Evolutionary conservation across 2,113 vertebrate genomes (phyloP).

Genomic region (Rynchops niger): DNA sequence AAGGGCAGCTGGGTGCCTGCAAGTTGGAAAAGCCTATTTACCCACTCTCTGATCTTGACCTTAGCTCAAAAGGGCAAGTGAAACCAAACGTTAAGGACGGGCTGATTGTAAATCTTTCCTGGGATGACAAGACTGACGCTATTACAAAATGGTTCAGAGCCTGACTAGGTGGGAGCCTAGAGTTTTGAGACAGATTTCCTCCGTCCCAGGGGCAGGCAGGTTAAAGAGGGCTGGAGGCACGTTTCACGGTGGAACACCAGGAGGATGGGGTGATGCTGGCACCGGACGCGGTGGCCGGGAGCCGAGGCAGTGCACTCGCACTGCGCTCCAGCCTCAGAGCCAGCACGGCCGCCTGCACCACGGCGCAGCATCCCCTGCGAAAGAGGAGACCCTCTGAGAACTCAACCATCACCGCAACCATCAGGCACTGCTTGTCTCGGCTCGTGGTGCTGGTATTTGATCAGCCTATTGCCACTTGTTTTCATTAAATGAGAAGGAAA

Average conservation of each 20-base stretch:
- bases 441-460: neutral
- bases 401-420: neutral
- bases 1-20: neutral
- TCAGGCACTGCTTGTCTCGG: neutral
- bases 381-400: neutral
- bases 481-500: neutral
- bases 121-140: neutral
- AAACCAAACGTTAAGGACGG: neutral
- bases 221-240: neutral
- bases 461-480: neutral
- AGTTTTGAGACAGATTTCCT: neutral
- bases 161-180: neutral
- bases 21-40: neutral
- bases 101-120: neutral
- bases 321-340: accelerated
- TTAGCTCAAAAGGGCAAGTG: neutral
- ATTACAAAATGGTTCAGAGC: neutral
- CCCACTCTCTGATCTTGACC: slow-evolving; percentile 4
- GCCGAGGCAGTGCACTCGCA: accelerated
- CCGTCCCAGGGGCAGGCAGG: neutral
- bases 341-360: accelerated
- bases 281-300: accelerated
- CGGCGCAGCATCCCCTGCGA: neutral
- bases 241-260: neutral
- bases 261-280: neutral